Percentiles rank a stretch among this genome's conserved stretches.
phyloP scores from a whole-genome alignment of 2,113 vertebrate species.

The Eublepharis macularius region DNA sequence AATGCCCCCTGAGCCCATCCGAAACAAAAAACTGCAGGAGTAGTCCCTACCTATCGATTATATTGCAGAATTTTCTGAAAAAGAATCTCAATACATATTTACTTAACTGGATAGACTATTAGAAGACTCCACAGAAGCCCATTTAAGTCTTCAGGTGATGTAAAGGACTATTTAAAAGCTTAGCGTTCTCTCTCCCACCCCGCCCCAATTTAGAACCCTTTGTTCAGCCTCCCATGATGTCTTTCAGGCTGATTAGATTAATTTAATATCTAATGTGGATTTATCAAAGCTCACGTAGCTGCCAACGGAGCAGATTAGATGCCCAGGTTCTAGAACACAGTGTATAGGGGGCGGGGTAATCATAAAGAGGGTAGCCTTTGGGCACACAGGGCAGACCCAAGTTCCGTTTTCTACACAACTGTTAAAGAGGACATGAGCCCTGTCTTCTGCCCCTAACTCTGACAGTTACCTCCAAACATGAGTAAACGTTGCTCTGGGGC shows the following conservation, averaged over 20 bases:
- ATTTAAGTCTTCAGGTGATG: constrained; percentile 42
- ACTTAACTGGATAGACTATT: constrained; percentile 55
- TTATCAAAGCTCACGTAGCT: not conserved
- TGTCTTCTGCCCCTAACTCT: not conserved
- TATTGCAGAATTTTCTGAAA: constrained; percentile 63
- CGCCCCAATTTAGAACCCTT: constrained; percentile 46
- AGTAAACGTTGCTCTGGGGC: not conserved
- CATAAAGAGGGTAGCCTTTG: too few species aligned
- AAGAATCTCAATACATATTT: constrained; percentile 53
- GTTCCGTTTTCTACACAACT: not conserved
- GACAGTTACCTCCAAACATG: not conserved
- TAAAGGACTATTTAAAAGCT: constrained; percentile 33
- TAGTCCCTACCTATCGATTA: constrained; percentile 55
- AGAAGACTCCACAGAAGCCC: constrained; percentile 32
- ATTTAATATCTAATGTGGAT: constrained; percentile 31
- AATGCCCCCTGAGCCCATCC: too few species aligned
- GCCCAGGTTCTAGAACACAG: not conserved
- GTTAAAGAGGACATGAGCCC: not conserved
- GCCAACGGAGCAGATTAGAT: not conserved
- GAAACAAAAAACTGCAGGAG: constrained; percentile 53
- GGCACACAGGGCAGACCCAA: not conserved
- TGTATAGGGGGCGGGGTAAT: too few species aligned
- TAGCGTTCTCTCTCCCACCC: too few species aligned
- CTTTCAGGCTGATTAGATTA: constrained; percentile 35
- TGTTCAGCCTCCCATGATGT: constrained; percentile 19